These are phyloP conservation scores for Formicarius rufipectus DNA, from an alignment of 2,113 vertebrate genomes.

Conservation along the genomic window DNA sequence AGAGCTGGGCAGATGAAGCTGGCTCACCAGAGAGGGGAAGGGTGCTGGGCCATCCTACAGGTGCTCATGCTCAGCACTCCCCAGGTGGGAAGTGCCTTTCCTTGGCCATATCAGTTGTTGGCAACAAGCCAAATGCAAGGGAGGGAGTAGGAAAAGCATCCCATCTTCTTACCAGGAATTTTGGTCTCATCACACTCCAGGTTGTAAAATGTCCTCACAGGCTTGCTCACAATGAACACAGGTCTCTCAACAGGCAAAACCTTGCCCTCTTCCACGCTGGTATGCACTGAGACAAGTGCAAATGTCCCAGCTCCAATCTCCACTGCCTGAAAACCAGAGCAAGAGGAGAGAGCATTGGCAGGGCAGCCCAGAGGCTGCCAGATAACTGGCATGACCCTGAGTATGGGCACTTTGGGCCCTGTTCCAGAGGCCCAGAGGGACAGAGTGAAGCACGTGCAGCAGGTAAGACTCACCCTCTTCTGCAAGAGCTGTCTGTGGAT, in stretches of 20 bases:
- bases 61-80: neutral
- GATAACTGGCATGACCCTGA: no score
- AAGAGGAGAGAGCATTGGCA: neutral
- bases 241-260: neutral
- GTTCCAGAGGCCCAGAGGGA: rapidly evolving
- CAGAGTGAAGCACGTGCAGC: neutral
- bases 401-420: neutral
- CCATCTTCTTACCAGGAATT: neutral
- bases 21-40: neutral
- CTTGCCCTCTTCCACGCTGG: neutral
- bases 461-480: neutral
- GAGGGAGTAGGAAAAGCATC: neutral
- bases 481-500: neutral
- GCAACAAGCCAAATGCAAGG: neutral
- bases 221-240: neutral
- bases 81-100: neutral
- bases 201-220: neutral
- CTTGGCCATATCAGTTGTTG: neutral
- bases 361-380: neutral
- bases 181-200: neutral
- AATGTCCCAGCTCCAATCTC: neutral
- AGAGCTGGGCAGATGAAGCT: neutral
- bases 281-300: neutral
- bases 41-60: no score
- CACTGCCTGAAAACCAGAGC: neutral